Evolutionary conservation across 2,888 invertebrate genomes (phyloP).

Genomic region (Melipona bicolor): DNA sequence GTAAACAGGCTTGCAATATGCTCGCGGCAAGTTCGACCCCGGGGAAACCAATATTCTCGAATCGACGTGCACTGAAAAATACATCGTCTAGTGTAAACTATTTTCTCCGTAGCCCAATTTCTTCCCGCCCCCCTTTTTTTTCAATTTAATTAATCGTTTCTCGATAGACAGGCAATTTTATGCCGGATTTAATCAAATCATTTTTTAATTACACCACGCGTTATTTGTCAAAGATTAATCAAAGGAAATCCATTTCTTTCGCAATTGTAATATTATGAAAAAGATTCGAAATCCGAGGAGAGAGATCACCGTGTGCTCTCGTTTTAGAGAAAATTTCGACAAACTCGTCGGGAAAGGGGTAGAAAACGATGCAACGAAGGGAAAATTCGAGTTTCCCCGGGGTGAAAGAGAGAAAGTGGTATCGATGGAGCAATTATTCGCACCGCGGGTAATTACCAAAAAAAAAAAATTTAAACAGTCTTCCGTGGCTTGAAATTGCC

Average conservation of each 20-base stretch:
- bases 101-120: background rate
- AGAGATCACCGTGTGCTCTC: background rate
- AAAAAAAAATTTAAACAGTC: slow-evolving; percentile 63
- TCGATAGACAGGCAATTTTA: background rate
- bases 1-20: slow-evolving; percentile 47
- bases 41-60: slow-evolving; percentile 28
- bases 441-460: slow-evolving; percentile 34
- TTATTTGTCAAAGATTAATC: background rate
- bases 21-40: slow-evolving; percentile 29
- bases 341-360: no score
- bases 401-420: slow-evolving; percentile 17
- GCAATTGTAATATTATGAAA: no score
- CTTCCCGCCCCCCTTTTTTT: background rate
- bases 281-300: no score
- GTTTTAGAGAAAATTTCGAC: background rate
- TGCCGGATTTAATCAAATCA: background rate
- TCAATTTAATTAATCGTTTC: slow-evolving; percentile 20
- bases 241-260: no score
- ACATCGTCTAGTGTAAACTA: slow-evolving; percentile 20
- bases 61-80: slow-evolving; percentile 31
- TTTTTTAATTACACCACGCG: background rate
- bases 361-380: fast-evolving
- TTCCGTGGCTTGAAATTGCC: slow-evolving; percentile 55
- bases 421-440: slow-evolving; percentile 48
- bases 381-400: background rate